A percentile compares a stretch with the other conserved stretches of the same genome.
Evolutionary conservation across 2,113 vertebrate species (phyloP).

Genomic region (Stegastes partitus): DNA sequence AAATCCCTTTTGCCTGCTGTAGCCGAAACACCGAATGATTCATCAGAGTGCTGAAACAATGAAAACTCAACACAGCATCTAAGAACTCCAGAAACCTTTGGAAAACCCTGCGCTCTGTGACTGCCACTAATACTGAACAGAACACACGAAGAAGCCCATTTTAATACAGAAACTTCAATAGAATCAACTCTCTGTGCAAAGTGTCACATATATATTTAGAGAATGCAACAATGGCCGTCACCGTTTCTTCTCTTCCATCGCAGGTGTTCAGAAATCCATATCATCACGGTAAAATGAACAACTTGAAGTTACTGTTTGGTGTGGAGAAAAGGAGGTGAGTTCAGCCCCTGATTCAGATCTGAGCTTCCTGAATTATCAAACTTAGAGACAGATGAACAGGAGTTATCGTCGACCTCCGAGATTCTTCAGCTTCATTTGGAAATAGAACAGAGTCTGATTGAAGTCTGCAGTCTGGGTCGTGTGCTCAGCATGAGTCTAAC

Average conservation of each 20-base stretch:
- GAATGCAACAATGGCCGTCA: not conserved
- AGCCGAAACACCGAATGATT: too few species aligned
- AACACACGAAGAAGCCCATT: too few species aligned
- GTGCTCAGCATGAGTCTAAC: not conserved
- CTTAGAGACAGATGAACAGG: too few species aligned
- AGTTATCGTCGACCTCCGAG: too few species aligned
- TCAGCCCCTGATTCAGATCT: not conserved
- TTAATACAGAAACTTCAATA: too few species aligned
- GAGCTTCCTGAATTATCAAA: too few species aligned
- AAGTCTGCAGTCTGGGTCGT: not conserved
- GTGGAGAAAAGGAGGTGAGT: conserved; percentile 90
- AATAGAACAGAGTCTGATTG: not conserved
- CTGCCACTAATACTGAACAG: too few species aligned
- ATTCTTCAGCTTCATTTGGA: not conserved
- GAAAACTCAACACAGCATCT: too few species aligned
- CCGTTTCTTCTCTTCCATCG: not conserved
- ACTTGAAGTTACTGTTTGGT: conserved; percentile 94
- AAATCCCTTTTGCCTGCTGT: too few species aligned
- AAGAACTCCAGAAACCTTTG: too few species aligned
- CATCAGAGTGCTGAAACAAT: too few species aligned
- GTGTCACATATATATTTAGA: not conserved
- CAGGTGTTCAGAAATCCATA: conserved; percentile 95
- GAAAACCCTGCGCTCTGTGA: not conserved
- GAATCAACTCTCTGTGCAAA: too few species aligned
- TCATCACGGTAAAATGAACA: conserved; percentile 88